Base-by-base conservation (phyloP, 2,113 vertebrate species). In the Pimephales promelas region DNA sequence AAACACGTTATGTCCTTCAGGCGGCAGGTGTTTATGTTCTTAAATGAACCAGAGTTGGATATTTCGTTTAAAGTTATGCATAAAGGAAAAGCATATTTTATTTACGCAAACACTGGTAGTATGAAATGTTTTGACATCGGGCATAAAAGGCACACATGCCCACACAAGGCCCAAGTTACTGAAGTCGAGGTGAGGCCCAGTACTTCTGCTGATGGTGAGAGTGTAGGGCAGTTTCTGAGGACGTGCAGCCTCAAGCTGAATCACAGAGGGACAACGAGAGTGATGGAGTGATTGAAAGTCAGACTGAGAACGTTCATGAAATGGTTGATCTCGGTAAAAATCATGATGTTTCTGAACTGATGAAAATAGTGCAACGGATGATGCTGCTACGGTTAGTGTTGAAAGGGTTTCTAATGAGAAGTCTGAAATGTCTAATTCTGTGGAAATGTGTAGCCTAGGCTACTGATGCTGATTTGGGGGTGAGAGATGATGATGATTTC, bases 1-100 rank as follows among this genome's bases (percentile, higher is more conserved):
- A 47, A 81, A 52, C n/a, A n/a, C n/a, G n/a, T n/a, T n/a, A n/a
- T 56, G 28, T 82, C 14, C 3, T 82, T 72, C 10, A 20, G 49
- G 9, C 3, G 4, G 1, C 68, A 52, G 24, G 31, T 52, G 28
- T 66, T 68, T 34, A 81, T 54, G 79, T 52, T 70, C 24, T 5
- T 77, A 10, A 61, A 79, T 43, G 56, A 45, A 5, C 13, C 36
- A 3, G 10, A 34, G 9, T 22, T 36, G 24, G 43, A 81, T n/a
- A 14, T 82, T 26, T 72, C 24, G 1, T 82, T 83, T 5, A 61
- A 2, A 61, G 26, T 49, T 1, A 2, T 9, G n/a, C 40, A 49
- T 73, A 10, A 62, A 9, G 40, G 36, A 10, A 74, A 22, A 47
- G 24, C 56, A 0, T 75, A 16, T 49, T 10, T 54, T 10, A 45